These are phyloP conservation scores for Echinops telfairi DNA, from an alignment of 2,113 vertebrate species.

Conservation along the genomic window DNA sequence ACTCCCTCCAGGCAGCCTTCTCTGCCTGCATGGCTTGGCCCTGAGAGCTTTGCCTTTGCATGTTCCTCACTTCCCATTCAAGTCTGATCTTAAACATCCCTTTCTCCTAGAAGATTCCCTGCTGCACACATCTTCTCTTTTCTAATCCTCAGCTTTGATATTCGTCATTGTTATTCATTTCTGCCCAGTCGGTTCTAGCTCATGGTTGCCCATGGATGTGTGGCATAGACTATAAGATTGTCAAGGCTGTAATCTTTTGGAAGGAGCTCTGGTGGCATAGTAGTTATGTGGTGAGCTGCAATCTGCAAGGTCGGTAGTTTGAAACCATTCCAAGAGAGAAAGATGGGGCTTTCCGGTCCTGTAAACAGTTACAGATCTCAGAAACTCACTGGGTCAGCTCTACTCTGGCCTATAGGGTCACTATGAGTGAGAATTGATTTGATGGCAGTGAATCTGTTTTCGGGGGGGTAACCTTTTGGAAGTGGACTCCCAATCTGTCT, in stretches of 20 bases:
- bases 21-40: not conserved
- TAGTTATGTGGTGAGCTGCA: too few relatives aligned
- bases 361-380: too few relatives aligned
- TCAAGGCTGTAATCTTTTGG: not conserved
- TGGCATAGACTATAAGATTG: not conserved
- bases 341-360: too few relatives aligned
- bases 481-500: not conserved
- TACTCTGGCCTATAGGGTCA: too few relatives aligned
- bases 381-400: too few relatives aligned
- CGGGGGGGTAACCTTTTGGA: not conserved
- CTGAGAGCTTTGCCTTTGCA: not conserved
- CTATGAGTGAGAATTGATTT: too few relatives aligned
- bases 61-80: not conserved
- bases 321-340: too few relatives aligned
- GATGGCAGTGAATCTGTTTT: not conserved
- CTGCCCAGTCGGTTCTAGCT: not conserved
- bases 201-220: not conserved
- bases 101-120: not conserved
- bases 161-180: not conserved
- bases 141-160: not conserved
- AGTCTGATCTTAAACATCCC: not conserved
- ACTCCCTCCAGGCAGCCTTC: not conserved
- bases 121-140: not conserved
- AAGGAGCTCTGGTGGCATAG: not conserved
- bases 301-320: too few relatives aligned